Evolutionary conservation across 2,888 invertebrate genomes (phyloP).

Genomic region (Agrochola macilenta): DNA sequence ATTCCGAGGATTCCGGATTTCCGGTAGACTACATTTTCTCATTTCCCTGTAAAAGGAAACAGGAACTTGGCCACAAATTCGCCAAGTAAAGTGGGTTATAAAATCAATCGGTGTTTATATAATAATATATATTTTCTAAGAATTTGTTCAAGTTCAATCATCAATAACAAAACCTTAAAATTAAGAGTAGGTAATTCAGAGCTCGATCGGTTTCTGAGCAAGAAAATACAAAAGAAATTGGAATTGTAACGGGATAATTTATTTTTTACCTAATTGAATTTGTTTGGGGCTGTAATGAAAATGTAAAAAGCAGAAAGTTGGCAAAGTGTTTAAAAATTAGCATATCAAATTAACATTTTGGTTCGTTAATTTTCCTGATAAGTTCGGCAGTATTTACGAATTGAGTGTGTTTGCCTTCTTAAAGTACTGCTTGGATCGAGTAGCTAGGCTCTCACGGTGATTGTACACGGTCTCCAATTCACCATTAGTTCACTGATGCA

Average conservation of each 20-base stretch:
- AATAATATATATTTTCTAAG: conserved; percentile 5
- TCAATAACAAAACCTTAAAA: conserved; percentile 10
- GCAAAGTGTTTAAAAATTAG: conserved; percentile 16
- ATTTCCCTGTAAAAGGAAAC: conserved; percentile 27
- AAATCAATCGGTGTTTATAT: conserved; percentile 25
- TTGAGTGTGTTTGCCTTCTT: not conserved
- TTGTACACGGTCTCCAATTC: conserved; percentile 61
- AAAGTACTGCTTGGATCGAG: conserved; percentile 13
- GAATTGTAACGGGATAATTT: conserved; percentile 36
- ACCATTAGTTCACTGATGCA: conserved; percentile 61
- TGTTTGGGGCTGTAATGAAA: conserved; percentile 15
- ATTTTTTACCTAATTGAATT: conserved; percentile 39
- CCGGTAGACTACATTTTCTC: conserved; percentile 22
- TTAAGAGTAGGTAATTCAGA: not conserved
- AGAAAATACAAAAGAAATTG: conserved; percentile 27
- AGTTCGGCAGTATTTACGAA: conserved; percentile 3
- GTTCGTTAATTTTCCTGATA: conserved; percentile 8
- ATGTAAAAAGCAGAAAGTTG: conserved; percentile 35
- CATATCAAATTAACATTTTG: conserved; percentile 24
- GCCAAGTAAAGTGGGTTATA: conserved; percentile 14
- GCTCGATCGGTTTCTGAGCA: conserved; percentile 9
- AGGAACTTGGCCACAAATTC: conserved; percentile 25
- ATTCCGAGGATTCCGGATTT: conserved; percentile 14
- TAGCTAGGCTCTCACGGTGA: conserved; percentile 58
- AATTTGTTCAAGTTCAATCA: conserved; percentile 5